These are phyloP conservation scores for Sycophila texana DNA, from an alignment of 2,888 invertebrate species.

Conservation along the genomic window DNA sequence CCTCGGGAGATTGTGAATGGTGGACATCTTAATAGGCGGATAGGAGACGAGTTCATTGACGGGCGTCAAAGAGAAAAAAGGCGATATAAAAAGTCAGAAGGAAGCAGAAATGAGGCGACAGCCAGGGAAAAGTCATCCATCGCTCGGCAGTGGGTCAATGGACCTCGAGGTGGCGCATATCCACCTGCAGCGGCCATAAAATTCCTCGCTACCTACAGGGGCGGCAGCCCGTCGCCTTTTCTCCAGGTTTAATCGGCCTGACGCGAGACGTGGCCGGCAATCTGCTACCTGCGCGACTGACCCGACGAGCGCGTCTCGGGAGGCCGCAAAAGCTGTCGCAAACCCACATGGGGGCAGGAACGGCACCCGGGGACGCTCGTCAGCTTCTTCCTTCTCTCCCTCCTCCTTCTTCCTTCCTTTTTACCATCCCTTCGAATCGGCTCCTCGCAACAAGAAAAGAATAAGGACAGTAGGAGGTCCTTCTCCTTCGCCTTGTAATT, in stretches of 20 bases:
- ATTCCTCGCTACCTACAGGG: slow-evolving; percentile 57
- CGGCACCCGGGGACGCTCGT: slow-evolving; percentile 6
- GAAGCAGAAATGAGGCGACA: slow-evolving; percentile 18
- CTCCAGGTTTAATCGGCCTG: slow-evolving; percentile 55
- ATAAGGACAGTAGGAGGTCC: slow-evolving; percentile 47
- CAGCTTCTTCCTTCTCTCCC: too few species aligned
- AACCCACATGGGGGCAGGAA: slow-evolving; percentile 45
- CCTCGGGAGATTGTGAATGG: slow-evolving; percentile 11
- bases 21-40: slow-evolving; percentile 36
- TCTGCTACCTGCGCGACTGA: slow-evolving; percentile 23
- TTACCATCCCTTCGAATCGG: slow-evolving; percentile 49
- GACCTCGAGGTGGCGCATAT: slow-evolving; percentile 38
- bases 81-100: neutral
- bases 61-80: neutral
- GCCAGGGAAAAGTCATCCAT: slow-evolving; percentile 47
- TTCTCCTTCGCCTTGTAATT: slow-evolving; percentile 63
- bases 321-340: slow-evolving; percentile 58
- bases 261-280: slow-evolving; percentile 36
- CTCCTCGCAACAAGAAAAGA: slow-evolving; percentile 54
- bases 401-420: slow-evolving; percentile 13
- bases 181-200: slow-evolving; percentile 52
- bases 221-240: slow-evolving; percentile 31
- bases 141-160: slow-evolving; percentile 43
- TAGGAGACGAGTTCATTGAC: slow-evolving; percentile 8
- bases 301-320: neutral